A percentile compares a stretch with the other conserved stretches of the same genome.
Conservation (phyloP, 1,140 invertebrate genomes). For the Drosophila melanogaster region DNA sequence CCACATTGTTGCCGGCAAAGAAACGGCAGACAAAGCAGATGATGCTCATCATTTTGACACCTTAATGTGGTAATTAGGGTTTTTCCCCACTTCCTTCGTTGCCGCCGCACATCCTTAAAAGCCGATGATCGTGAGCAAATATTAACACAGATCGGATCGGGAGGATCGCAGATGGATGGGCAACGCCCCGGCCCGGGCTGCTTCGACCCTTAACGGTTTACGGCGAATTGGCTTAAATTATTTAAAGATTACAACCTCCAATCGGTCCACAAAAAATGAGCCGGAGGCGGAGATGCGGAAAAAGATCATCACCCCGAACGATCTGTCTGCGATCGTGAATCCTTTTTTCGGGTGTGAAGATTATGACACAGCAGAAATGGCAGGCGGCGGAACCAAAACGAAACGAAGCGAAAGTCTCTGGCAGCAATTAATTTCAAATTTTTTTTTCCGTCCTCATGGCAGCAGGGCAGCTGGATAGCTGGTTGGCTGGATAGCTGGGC, state of each 20-base stretch:
- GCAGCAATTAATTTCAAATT: slow-evolving; percentile 81
- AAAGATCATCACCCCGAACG: slow-evolving; percentile 63
- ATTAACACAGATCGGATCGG: slow-evolving; percentile 73
- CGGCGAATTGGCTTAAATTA: slow-evolving; percentile 82
- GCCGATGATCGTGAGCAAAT: slow-evolving; percentile 78
- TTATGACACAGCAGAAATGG: slow-evolving; percentile 78
- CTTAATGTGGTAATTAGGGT: slow-evolving; percentile 84
- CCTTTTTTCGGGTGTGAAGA: slow-evolving; percentile 73
- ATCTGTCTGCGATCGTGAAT: slow-evolving; percentile 30
- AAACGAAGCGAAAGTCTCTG: slow-evolving; percentile 31
- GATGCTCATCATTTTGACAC: slow-evolving; percentile 82
- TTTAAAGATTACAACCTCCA: slow-evolving; percentile 77
- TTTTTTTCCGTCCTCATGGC: slow-evolving; percentile 53
- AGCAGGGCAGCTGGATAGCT: slow-evolving; percentile 43
- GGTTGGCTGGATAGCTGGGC: slow-evolving; percentile 35
- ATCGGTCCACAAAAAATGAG: slow-evolving; percentile 4
- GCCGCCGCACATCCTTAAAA: slow-evolving; percentile 59
- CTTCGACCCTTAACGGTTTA: slow-evolving; percentile 71
- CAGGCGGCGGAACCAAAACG: slow-evolving; percentile 33
- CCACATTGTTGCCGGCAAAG: slow-evolving; percentile 68
- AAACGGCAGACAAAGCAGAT: slow-evolving; percentile 49
- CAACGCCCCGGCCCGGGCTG: slow-evolving; percentile 31
- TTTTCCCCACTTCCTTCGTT: slow-evolving; percentile 27
- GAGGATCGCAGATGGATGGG: slow-evolving; percentile 51
- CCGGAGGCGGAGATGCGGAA: slow-evolving; percentile 1